Evolutionary conservation across 2,797 vertebrate species (phyloP).

Genomic region (Cynopterus sphinx): DNA sequence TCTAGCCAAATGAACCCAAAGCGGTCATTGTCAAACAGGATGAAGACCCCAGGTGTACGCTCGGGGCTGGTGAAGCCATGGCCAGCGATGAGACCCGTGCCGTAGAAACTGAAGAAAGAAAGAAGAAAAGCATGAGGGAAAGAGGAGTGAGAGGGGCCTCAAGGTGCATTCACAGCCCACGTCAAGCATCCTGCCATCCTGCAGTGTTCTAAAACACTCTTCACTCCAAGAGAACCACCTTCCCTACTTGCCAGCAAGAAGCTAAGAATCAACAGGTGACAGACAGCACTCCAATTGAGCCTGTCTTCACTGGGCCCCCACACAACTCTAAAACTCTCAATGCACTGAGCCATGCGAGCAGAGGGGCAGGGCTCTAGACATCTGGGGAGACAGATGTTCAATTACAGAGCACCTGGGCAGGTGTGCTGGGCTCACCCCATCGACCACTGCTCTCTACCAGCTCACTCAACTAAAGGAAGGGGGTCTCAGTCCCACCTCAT

Average conservation of each 20-base stretch:
- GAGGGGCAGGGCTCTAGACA: neutral
- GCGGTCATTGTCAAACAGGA: conserved; percentile 95
- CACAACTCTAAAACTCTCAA: neutral
- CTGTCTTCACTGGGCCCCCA: neutral
- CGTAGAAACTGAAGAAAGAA: conserved; percentile 90
- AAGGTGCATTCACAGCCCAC: neutral
- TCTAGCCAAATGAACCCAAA: conserved; percentile 99
- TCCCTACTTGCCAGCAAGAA: neutral
- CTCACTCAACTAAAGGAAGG: neutral
- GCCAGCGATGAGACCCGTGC: conserved; percentile 96
- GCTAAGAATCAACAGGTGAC: neutral
- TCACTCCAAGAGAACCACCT: rapidly evolving
- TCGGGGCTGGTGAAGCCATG: conserved; percentile 98
- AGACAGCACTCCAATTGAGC: neutral
- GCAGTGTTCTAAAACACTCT: neutral
- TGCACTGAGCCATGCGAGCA: neutral
- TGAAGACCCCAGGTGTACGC: conserved; percentile 95
- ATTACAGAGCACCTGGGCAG: rapidly evolving
- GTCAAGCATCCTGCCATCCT: rapidly evolving
- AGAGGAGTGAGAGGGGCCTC: neutral
- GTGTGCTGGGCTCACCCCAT: neutral
- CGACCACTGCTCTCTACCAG: rapidly evolving
- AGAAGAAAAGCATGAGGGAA: neutral
- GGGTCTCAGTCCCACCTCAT: rapidly evolving
- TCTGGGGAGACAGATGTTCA: too few species aligned